Percentiles rank a stretch among this genome's conserved stretches.
Conservation (phyloP, 2,888 invertebrate species). For the Amiota minor region DNA sequence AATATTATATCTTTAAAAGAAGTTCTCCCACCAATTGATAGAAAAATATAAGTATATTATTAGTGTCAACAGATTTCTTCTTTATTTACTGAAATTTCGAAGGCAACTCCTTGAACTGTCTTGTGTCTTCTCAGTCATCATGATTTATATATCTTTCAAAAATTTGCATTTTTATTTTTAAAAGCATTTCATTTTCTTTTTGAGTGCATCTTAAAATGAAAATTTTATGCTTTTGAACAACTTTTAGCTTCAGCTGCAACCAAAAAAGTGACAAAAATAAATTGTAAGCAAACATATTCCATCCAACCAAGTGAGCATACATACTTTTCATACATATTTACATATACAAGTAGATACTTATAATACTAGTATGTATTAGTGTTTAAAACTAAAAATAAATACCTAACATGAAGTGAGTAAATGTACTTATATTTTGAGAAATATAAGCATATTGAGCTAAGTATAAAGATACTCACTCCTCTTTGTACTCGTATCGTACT, state of each 20-base stretch:
- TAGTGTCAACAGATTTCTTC: too few species aligned
- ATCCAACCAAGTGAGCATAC: not conserved
- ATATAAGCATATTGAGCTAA: not conserved
- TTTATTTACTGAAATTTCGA: too few species aligned
- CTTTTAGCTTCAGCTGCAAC: not conserved
- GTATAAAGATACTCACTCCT: too few species aligned
- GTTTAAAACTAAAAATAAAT: slow-evolving; percentile 11
- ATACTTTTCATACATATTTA: not conserved
- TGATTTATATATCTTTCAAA: not conserved
- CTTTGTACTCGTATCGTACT: too few species aligned
- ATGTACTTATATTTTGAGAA: not conserved
- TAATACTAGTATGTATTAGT: not conserved
- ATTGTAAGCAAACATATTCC: not conserved
- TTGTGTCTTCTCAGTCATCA: too few species aligned
- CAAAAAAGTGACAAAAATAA: slow-evolving; percentile 2
- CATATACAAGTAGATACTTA: not conserved
- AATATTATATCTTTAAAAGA: too few species aligned
- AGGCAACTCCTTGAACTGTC: too few species aligned
- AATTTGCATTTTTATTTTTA: not conserved
- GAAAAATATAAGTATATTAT: too few species aligned
- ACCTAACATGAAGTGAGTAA: not conserved
- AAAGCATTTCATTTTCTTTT: not conserved
- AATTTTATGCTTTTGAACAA: not conserved
- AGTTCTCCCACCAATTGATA: too few species aligned
- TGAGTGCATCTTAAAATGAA: not conserved